phyloP scores from a whole-genome alignment of 2,113 vertebrate species.

The Archocentrus centrarchus region DNA sequence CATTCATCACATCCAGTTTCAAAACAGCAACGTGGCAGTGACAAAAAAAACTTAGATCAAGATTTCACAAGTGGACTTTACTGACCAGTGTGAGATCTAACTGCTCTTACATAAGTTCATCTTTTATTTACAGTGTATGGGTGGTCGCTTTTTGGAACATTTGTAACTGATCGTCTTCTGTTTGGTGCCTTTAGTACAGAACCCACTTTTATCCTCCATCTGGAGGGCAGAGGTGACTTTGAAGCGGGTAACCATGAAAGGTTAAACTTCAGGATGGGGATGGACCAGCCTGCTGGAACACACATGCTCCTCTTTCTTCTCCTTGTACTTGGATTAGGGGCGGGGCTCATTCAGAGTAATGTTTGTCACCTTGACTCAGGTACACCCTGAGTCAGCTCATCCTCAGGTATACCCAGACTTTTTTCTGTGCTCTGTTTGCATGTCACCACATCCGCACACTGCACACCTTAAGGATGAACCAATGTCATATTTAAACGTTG shows the following conservation, averaged over 20 bases:
- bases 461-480: no score
- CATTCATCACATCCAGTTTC: background rate
- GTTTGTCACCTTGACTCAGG: background rate
- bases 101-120: background rate
- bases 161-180: background rate
- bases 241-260: background rate
- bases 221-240: background rate
- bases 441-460: no score
- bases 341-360: background rate
- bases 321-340: background rate
- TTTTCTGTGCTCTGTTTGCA: no score
- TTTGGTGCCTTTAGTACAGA: no score
- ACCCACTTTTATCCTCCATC: background rate
- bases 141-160: background rate
- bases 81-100: background rate
- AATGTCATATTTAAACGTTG: no score
- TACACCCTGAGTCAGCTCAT: no score
- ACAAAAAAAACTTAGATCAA: background rate
- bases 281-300: background rate
- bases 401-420: no score
- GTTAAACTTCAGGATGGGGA: background rate
- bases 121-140: constrained; percentile 13
- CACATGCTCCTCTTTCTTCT: background rate
- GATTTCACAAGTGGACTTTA: background rate
- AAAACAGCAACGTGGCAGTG: background rate